Evolutionary conservation across 2,888 invertebrate species (phyloP).

Genomic region (Apoderus coryli): DNA sequence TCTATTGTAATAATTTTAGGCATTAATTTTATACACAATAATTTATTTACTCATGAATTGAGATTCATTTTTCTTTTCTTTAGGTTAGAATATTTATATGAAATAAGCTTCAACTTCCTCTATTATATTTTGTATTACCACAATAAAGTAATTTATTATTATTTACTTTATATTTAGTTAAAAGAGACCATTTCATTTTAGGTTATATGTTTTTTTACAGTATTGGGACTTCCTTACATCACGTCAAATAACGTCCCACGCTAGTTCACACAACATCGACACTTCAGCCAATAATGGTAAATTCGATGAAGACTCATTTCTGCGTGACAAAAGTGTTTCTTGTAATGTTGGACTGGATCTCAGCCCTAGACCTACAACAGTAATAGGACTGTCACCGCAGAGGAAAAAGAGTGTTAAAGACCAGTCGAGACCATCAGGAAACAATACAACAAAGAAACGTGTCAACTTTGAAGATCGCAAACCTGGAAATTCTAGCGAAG

Average conservation of each 20-base stretch:
- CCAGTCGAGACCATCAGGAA: conserved; percentile 13
- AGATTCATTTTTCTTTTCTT: no score
- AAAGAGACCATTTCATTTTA: conserved; percentile 3
- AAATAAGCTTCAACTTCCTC: no score
- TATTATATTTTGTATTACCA: no score
- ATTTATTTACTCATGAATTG: no score
- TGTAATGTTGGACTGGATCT: conserved; percentile 61
- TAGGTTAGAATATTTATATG: no score
- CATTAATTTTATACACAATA: no score
- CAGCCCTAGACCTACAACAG: conserved; percentile 51
- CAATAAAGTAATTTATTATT: no score
- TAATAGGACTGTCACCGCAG: conserved; percentile 26
- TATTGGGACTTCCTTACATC: conserved; percentile 59
- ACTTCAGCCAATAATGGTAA: conserved; percentile 24
- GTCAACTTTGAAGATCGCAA: conserved; percentile 26
- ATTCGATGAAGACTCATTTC: conserved; percentile 36
- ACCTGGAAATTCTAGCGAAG: conserved; percentile 10
- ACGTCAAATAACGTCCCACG: conserved; percentile 35
- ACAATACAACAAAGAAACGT: conserved; percentile 23
- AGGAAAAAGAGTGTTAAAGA: conserved; percentile 6
- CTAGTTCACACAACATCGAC: conserved; percentile 31
- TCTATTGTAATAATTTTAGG: no score
- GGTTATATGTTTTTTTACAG: conserved; percentile 30
- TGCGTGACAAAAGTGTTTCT: conserved; percentile 66
- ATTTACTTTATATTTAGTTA: no score